phyloP scores from a whole-genome alignment of 2,113 vertebrate species.

The Phylloscopus trochilus region DNA sequence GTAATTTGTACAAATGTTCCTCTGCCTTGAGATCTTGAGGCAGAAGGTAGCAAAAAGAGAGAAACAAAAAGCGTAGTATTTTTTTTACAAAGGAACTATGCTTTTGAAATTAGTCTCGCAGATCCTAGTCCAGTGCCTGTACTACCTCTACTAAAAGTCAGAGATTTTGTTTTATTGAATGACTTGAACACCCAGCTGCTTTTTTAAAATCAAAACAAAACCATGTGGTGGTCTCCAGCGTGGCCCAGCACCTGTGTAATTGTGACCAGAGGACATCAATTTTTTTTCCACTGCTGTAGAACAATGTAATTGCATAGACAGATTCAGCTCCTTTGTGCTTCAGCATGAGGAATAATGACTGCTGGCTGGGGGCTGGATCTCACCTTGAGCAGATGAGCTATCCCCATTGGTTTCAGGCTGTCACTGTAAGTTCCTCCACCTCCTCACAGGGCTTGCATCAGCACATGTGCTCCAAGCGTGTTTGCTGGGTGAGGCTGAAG shows the following conservation, averaged over 20 bases:
- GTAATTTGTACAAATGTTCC: not conserved
- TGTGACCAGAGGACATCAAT: accelerated
- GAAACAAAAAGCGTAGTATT: not conserved
- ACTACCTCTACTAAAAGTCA: not conserved
- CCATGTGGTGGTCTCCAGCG: not conserved
- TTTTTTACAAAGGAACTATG: not conserved
- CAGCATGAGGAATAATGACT: not conserved
- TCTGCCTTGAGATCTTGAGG: not conserved
- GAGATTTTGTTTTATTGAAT: not conserved
- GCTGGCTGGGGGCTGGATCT: not conserved
- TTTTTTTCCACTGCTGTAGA: not conserved
- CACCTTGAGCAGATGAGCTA: not conserved
- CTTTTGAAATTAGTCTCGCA: not conserved
- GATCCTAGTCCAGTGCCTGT: not conserved
- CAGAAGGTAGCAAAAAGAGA: not conserved
- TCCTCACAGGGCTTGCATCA: not conserved
- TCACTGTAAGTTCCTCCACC: not conserved
- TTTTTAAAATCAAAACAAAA: not conserved
- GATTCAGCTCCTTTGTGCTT: not conserved
- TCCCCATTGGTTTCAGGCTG: not conserved
- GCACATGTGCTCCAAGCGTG: not conserved
- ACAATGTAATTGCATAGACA: not conserved
- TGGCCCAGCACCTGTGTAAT: not conserved
- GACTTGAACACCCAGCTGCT: not conserved
- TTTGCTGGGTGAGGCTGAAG: not conserved